Conservation (phyloP, 2,888 invertebrate genomes). For the Elgonia sp. region DNA sequence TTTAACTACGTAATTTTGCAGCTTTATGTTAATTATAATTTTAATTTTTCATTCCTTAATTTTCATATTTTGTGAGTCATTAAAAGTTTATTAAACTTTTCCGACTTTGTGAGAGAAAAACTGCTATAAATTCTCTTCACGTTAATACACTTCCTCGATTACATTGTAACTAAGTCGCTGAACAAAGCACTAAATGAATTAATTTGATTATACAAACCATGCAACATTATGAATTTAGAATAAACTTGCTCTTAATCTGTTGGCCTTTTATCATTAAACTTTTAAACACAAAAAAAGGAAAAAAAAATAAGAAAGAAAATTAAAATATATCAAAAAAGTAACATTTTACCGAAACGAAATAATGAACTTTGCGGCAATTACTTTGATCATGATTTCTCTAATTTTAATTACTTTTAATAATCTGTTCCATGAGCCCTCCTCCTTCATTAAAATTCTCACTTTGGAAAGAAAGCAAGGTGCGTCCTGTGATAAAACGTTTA, state of each 20-base stretch:
- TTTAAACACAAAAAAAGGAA: not conserved
- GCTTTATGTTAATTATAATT: not conserved
- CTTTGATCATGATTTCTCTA: not conserved
- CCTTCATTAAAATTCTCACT: constrained; percentile 17
- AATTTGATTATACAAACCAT: not conserved
- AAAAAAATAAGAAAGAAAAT: not conserved
- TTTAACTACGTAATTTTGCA: not conserved
- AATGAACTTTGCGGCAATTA: not conserved
- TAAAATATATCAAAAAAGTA: not conserved
- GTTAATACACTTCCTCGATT: constrained; percentile 8
- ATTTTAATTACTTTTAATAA: constrained; percentile 16
- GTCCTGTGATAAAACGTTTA: constrained; percentile 52
- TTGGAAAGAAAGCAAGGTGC: constrained; percentile 38
- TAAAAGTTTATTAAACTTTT: constrained; percentile 24
- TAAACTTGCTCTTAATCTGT: too few relatives aligned
- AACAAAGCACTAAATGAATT: constrained; percentile 13
- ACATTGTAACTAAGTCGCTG: not conserved
- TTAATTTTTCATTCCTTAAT: not conserved
- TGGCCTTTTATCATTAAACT: not conserved
- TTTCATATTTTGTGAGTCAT: constrained; percentile 10
- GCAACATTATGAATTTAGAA: not conserved
- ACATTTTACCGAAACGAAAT: not conserved
- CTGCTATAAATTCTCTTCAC: constrained; percentile 6
- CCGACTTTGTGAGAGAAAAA: not conserved
- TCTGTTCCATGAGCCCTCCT: not conserved